Conservation (phyloP, 2,888 invertebrate genomes). For the Isotomurus palustris region DNA sequence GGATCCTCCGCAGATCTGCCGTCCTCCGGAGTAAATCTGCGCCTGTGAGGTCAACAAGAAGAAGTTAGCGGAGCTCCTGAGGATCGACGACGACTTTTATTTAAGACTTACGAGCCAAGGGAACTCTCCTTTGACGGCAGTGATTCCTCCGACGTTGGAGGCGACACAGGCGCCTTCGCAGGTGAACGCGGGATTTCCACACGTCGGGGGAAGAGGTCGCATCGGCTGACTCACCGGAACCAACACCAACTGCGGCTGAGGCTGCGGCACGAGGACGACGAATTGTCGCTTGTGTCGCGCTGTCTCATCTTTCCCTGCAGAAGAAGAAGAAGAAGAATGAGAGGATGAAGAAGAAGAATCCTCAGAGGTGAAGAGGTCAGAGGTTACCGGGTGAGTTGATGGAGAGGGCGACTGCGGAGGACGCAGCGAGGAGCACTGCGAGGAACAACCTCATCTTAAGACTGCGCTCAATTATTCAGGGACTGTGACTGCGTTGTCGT, state of each 20-base stretch:
- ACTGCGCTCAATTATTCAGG: too few relatives aligned
- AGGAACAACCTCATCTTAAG: slow-evolving; percentile 21
- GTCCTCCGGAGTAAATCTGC: slow-evolving; percentile 61
- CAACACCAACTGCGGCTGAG: neutral
- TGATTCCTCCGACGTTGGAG: slow-evolving; percentile 24
- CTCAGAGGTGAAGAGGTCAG: too few relatives aligned
- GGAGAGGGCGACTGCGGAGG: slow-evolving; percentile 19
- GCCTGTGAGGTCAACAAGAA: neutral
- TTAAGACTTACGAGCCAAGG: slow-evolving; percentile 26
- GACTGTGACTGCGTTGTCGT: too few relatives aligned
- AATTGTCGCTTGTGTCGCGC: slow-evolving; percentile 23
- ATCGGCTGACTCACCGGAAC: slow-evolving; percentile 12
- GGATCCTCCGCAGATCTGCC: slow-evolving; percentile 84
- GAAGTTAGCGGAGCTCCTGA: too few relatives aligned
- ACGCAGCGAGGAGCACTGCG: slow-evolving; percentile 16
- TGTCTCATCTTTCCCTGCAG: neutral
- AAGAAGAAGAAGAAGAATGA: neutral
- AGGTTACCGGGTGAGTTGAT: too few relatives aligned
- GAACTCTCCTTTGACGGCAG: slow-evolving; percentile 27
- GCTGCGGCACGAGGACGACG: slow-evolving; percentile 28
- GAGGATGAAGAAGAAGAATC: too few relatives aligned
- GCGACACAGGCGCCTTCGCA: slow-evolving; percentile 27
- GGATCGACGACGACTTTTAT: neutral
- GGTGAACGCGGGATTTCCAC: slow-evolving; percentile 26
- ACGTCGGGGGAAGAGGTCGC: slow-evolving; percentile 4